A percentile compares a stretch with the other conserved stretches of the same genome.
These are phyloP conservation scores for Tetrao urogallus DNA, from an alignment of 2,113 vertebrate genomes.

Conservation along the genomic window DNA sequence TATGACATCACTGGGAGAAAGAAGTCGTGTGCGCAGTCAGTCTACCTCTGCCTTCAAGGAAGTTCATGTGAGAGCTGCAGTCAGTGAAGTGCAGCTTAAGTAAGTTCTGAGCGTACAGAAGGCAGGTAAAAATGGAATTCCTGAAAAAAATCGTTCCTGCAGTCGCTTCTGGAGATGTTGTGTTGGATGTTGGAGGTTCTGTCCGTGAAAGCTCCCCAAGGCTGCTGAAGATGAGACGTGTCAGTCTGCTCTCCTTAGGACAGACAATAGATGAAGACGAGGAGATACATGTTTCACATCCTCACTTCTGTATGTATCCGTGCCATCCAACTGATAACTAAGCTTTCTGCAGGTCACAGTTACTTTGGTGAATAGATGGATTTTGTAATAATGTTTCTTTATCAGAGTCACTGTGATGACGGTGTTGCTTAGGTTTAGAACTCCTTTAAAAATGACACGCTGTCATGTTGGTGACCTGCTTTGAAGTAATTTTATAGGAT, in stretches of 20 bases:
- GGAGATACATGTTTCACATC: not conserved
- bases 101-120: not conserved
- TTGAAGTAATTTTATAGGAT: not conserved
- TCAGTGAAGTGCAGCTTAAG: not conserved
- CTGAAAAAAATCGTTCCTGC: slow-evolving; percentile 89
- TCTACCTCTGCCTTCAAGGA: slow-evolving; percentile 71
- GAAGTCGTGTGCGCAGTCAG: slow-evolving; percentile 63
- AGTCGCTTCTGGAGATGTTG: slow-evolving; percentile 80
- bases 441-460: accelerated
- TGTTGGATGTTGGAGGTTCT: slow-evolving; percentile 66
- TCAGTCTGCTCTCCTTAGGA: slow-evolving; percentile 83
- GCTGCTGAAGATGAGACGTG: slow-evolving; percentile 87
- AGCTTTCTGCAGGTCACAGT: not conserved
- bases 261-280: slow-evolving; percentile 82
- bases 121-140: slow-evolving; percentile 86
- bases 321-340: slow-evolving; percentile 9
- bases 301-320: slow-evolving; percentile 26
- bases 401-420: not conserved
- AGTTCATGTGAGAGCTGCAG: slow-evolving; percentile 35
- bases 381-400: not conserved
- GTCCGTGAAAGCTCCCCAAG: slow-evolving; percentile 81
- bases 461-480: not conserved
- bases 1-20: slow-evolving; percentile 80
- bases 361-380: not conserved
- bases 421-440: not conserved